Percentiles rank a stretch among this genome's conserved stretches.
These are phyloP conservation scores for Cynopterus brachyotis DNA, from an alignment of 2,113 vertebrate genomes.

Conservation along the genomic window DNA sequence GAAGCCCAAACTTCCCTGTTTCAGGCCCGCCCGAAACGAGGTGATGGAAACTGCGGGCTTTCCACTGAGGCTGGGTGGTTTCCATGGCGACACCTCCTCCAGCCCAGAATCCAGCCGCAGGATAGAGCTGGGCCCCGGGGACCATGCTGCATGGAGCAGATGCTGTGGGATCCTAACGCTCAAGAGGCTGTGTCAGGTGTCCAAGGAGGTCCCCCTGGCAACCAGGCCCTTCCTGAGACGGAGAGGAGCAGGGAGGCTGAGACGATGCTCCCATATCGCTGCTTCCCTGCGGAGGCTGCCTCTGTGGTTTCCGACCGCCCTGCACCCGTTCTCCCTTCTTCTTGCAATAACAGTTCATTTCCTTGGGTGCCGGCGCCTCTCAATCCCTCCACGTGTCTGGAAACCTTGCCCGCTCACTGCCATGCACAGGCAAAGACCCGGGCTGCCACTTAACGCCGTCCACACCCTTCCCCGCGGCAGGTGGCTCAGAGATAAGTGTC, in stretches of 20 bases:
- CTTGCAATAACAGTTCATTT: background rate
- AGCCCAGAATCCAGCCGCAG: background rate
- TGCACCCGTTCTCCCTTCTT: background rate
- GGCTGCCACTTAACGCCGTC: background rate
- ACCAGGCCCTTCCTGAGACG: background rate
- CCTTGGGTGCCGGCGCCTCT: background rate
- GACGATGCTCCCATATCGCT: background rate
- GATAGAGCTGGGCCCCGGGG: background rate
- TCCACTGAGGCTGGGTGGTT: conserved; percentile 36
- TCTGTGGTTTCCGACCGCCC: background rate
- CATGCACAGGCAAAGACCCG: background rate
- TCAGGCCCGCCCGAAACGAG: background rate
- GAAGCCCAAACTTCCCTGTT: conserved; percentile 5
- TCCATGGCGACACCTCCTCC: conserved; percentile 42
- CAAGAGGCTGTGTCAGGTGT: background rate
- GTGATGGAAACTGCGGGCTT: background rate
- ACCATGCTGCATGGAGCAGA: fast-evolving
- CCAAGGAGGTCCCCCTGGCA: background rate
- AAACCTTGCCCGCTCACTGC: background rate
- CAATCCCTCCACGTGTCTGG: background rate
- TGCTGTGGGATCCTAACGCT: background rate
- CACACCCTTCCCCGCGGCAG: fast-evolving
- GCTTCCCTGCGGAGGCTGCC: background rate
- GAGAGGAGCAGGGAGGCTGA: background rate
- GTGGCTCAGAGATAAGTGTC: background rate